Conservation (phyloP, 2,113 vertebrate genomes). For the Rhadina sibilatrix region DNA sequence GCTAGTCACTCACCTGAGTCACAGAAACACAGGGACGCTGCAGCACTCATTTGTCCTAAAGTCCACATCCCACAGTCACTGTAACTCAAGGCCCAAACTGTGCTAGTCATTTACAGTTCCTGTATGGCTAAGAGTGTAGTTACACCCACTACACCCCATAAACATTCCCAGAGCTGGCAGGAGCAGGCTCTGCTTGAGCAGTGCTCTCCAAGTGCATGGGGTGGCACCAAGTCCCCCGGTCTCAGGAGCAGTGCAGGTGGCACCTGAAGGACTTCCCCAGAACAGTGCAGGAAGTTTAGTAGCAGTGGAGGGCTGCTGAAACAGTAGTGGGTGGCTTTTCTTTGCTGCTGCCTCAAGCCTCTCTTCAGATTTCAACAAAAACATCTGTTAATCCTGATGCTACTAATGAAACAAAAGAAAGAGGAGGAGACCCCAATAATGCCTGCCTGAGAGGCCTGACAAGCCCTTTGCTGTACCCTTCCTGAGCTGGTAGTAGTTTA, state of each 20-base stretch:
- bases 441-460: neutral
- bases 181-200: neutral
- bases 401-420: neutral
- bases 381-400: neutral
- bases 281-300: rapidly evolving
- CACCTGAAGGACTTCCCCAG: neutral
- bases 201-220: rapidly evolving
- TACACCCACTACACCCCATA: rapidly evolving
- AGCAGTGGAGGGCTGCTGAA: neutral
- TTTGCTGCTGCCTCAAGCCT: neutral
- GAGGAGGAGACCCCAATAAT: neutral
- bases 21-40: neutral
- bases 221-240: rapidly evolving
- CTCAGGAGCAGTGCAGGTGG: rapidly evolving
- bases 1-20: neutral
- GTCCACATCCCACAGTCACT: neutral
- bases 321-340: neutral
- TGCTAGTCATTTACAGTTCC: neutral
- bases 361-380: neutral
- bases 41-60: neutral
- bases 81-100: neutral
- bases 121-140: neutral
- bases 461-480: neutral
- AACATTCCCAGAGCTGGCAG: neutral
- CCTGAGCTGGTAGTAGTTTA: neutral